These are phyloP conservation scores for Drosophila quadrilineata DNA, from an alignment of 1,140 invertebrate species.

Conservation along the genomic window DNA sequence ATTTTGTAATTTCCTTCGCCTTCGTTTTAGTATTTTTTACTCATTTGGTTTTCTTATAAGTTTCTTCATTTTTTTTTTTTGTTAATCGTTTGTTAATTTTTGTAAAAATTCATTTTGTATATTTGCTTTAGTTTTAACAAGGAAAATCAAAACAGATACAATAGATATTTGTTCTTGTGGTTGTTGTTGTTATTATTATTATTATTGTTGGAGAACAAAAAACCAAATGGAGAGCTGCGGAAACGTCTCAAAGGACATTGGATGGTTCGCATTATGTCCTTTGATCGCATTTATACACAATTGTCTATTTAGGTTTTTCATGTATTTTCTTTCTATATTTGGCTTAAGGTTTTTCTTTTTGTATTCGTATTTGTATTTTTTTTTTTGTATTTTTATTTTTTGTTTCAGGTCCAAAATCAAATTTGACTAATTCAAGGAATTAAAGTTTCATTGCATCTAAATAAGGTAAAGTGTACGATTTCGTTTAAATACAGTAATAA, in stretches of 20 bases:
- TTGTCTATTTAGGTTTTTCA: conserved; percentile 68
- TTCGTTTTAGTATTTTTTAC: too few species aligned
- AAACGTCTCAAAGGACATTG: not conserved
- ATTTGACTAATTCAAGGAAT: conserved; percentile 81
- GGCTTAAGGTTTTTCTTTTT: conserved; percentile 10
- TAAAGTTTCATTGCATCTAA: conserved; percentile 80
- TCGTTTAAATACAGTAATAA: conserved; percentile 67
- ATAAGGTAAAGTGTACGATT: conserved; percentile 75
- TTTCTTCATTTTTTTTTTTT: conserved; percentile 27
- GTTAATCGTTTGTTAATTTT: conserved; percentile 34
- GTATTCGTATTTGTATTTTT: conserved; percentile 39
- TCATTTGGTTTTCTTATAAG: too few species aligned
- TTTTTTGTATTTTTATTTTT: conserved; percentile 45
- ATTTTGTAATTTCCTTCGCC: conserved; percentile 74
- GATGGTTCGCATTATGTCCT: conserved; percentile 7
- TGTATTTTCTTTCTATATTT: conserved; percentile 24
- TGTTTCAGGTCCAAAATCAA: conserved; percentile 78
- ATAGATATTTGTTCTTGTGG: conserved; percentile 53
- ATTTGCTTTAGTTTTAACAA: conserved; percentile 77
- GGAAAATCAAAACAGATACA: conserved; percentile 70
- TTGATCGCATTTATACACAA: conserved; percentile 32
- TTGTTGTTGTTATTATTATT: conserved; percentile 31
- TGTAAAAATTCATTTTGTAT: conserved; percentile 60
- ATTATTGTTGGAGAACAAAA: conserved; percentile 40
- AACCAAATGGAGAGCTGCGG: conserved; percentile 55